Conservation (phyloP, 2,888 invertebrate species). For the Cantharis lateralis region DNA sequence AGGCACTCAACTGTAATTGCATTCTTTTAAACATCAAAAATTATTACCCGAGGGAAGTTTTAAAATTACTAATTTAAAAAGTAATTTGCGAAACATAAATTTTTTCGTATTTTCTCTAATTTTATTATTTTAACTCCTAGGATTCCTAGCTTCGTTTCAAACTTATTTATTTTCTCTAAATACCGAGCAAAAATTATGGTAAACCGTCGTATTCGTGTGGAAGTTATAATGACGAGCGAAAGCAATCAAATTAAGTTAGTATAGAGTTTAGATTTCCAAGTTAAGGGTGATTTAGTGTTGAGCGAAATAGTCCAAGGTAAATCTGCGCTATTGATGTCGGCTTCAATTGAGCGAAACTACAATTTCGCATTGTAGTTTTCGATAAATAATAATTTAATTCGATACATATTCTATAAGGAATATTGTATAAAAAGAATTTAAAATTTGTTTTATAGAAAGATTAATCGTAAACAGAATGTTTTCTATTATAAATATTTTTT, state of each 20-base stretch:
- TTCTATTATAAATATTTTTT: not conserved
- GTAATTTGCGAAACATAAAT: not conserved
- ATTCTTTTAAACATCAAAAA: not conserved
- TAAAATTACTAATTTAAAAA: not conserved
- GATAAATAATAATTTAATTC: not conserved
- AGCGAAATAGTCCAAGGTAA: not conserved
- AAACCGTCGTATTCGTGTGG: not conserved
- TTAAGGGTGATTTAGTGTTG: not conserved
- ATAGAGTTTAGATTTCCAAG: not conserved
- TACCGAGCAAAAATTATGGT: not conserved
- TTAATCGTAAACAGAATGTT: not conserved
- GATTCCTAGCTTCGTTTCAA: not conserved
- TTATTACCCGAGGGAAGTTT: not conserved
- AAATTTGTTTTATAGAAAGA: not conserved
- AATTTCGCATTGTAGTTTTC: not conserved
- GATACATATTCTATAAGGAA: not conserved
- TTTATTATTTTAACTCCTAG: not conserved
- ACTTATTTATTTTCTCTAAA: not conserved
- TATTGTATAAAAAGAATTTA: not conserved
- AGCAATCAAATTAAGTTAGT: not conserved
- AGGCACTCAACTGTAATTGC: not conserved
- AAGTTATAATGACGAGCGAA: not conserved
- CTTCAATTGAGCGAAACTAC: not conserved
- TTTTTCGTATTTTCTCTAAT: not conserved
- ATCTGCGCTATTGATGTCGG: not conserved